Evolutionary conservation across 2,888 invertebrate genomes (phyloP).

Genomic region (Rhamnusium bicolor): DNA sequence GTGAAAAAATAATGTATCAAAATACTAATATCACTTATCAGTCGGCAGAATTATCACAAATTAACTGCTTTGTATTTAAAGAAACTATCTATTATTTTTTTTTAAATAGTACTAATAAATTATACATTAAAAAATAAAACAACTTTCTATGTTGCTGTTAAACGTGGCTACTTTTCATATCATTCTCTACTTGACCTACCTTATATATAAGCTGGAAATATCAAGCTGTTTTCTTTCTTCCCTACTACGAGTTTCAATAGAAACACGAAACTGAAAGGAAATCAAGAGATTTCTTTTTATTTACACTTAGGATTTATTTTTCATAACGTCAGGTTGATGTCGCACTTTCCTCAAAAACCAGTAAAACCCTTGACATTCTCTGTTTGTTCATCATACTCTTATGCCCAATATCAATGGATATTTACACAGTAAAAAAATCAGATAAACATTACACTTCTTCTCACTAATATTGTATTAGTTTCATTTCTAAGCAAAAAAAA

Average conservation of each 20-base stretch:
- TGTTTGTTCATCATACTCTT: conserved; percentile 38
- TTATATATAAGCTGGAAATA: conserved; percentile 9
- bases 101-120: no score
- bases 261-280: conserved; percentile 40
- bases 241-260: conserved; percentile 38
- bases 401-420: neutral
- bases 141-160: neutral
- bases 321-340: conserved; percentile 62
- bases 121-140: neutral
- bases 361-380: conserved; percentile 39
- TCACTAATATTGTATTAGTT: no score
- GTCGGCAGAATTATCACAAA: no score
- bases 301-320: conserved; percentile 66
- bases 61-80: neutral
- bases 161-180: neutral
- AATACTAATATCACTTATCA: no score
- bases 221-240: conserved; percentile 18
- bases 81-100: no score
- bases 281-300: conserved; percentile 52
- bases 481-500: no score
- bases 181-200: neutral
- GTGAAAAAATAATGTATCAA: no score
- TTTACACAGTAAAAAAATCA: neutral
- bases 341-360: conserved; percentile 32
- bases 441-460: neutral